A percentile compares a stretch with the other conserved stretches of the same genome.
These are phyloP conservation scores for Macaria notata DNA, from an alignment of 2,888 invertebrate genomes.

Conservation along the genomic window DNA sequence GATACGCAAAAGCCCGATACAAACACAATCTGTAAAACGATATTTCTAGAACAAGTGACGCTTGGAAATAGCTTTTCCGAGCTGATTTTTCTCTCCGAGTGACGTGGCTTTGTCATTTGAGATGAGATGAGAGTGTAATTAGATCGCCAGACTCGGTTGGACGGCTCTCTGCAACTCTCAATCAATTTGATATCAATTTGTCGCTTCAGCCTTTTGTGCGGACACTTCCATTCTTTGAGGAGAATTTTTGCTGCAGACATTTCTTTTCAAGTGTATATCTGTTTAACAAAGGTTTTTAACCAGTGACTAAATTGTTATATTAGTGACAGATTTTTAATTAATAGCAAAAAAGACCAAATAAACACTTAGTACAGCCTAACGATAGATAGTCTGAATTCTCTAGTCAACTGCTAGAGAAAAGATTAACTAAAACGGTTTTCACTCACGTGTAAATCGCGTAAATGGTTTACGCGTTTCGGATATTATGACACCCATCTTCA, in stretches of 20 bases:
- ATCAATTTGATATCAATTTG: constrained; percentile 55
- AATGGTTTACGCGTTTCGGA: too few species aligned
- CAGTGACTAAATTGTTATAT: too few species aligned
- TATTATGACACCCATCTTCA: too few species aligned
- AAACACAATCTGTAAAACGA: background rate
- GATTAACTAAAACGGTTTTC: too few species aligned
- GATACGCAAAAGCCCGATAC: background rate
- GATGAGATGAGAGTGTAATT: constrained; percentile 53
- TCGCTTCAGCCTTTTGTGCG: constrained; percentile 37
- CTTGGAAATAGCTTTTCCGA: constrained; percentile 10
- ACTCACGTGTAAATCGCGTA: too few species aligned
- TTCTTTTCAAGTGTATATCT: too few species aligned
- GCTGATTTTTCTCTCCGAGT: constrained; percentile 9
- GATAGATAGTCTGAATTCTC: too few species aligned
- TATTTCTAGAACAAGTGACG: background rate
- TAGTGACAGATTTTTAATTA: too few species aligned
- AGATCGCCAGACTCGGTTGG: constrained; percentile 36
- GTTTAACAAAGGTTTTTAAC: too few species aligned
- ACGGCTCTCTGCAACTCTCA: constrained; percentile 39
- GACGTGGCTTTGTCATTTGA: constrained; percentile 26
- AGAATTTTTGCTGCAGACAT: background rate
- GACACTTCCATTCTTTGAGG: constrained; percentile 21
- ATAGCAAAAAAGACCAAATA: too few species aligned
- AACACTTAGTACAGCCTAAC: too few species aligned
- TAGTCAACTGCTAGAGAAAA: too few species aligned